Base-by-base conservation (phyloP, 2,797 vertebrate genomes). In the Sarcophilus harrisii region DNA sequence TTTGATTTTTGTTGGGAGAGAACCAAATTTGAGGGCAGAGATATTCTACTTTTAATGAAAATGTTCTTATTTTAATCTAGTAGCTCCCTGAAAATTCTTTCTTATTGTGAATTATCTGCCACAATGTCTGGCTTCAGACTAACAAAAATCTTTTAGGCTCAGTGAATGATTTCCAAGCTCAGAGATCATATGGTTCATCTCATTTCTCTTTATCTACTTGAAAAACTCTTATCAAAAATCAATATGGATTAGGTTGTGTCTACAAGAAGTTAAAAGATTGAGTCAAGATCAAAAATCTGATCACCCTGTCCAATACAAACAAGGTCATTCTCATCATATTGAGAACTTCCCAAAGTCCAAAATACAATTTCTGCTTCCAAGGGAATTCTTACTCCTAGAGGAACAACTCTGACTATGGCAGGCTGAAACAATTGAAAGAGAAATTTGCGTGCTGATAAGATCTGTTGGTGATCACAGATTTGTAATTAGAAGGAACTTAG, bases 121-220 rank as follows among this genome's bases (percentile, higher is more conserved):
- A 81, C 38, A 81, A 81, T 45, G 21, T 87, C 73, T 45, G 38
- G 9, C 9, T 87, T 87, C 21, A 87, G 38, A 87, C 24, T 87
- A 87, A 87, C 38, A 87, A 45, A 13, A 73, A 73, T 27, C 21
- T 45, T 87, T 13, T 58, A 21, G 89, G 59, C 4, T 93, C 12
- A 90, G 24, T 90, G 49, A 90, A 32, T 90, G 59, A 91, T 60
- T 92, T 57, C 57, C 58, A 94, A 87, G 8, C 94, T 94, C 87
- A 90, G 49, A 96, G 81, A 54, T 93, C 30, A 94, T 90, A 96
- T 89, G 28, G 13, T 5, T 92, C 54, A 95, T 59, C n/a, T 29
- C 94, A 73, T 92, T 94, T 92, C 94, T 94, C 87, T 95, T 95
- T 92, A 92, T 93, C 81, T 95, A 87, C 32, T 59, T 92, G 49